phyloP scores from a whole-genome alignment of 2,797 vertebrate species.

The Kryptolebias ocellatus region DNA sequence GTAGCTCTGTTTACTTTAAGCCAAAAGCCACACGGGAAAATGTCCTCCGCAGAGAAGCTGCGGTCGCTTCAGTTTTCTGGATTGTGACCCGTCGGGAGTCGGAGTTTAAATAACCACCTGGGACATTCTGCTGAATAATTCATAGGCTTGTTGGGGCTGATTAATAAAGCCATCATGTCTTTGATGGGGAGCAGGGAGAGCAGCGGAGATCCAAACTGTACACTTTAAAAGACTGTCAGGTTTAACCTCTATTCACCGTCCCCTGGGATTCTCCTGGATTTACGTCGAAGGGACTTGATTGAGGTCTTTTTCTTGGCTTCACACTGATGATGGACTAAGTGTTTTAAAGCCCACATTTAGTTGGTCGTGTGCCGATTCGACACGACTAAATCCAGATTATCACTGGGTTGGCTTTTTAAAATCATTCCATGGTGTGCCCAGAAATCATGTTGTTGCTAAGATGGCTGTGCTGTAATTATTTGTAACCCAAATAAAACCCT shows the following conservation, averaged over 20 bases:
- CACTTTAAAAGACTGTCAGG: conserved; percentile 21
- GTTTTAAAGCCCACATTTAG: conserved; percentile 43
- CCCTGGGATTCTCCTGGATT: conserved; percentile 26
- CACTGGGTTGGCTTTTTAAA: conserved; percentile 48
- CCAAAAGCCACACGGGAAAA: background rate
- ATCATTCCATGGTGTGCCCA: conserved; percentile 17
- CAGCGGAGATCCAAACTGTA: conserved; percentile 20
- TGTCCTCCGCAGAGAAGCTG: conserved; percentile 10
- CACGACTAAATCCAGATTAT: conserved; percentile 61
- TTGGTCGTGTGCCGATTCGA: conserved; percentile 41
- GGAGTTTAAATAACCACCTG: conserved; percentile 40
- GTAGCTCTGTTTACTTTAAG: background rate
- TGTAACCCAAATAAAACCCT: conserved; percentile 33
- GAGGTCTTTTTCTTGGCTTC: conserved; percentile 24
- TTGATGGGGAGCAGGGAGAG: conserved; percentile 30
- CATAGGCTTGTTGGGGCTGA: conserved; percentile 34
- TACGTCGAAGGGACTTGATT: conserved; percentile 5
- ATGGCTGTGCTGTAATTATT: conserved; percentile 32
- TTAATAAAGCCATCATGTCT: conserved; percentile 42
- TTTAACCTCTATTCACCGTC: background rate
- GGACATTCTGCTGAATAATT: conserved; percentile 57
- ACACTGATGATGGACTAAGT: conserved; percentile 21
- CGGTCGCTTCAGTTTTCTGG: conserved; percentile 21
- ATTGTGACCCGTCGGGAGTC: conserved; percentile 28
- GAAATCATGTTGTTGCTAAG: conserved; percentile 38